These are phyloP conservation scores for Ochropleura plecta DNA, from an alignment of 2,888 invertebrate genomes.

Conservation along the genomic window DNA sequence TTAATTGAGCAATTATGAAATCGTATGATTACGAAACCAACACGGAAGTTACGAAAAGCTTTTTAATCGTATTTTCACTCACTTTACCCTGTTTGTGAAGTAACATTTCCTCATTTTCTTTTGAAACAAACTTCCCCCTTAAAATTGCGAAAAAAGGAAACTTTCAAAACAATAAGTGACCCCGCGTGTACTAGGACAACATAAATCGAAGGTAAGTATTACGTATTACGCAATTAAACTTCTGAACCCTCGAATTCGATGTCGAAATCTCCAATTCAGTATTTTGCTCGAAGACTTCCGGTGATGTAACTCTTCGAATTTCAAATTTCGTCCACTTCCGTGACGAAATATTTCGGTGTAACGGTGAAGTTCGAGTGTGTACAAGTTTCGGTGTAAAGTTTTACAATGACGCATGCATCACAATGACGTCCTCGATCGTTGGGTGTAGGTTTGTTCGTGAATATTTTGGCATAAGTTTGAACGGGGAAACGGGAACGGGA, in stretches of 20 bases:
- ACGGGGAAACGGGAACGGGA: slow-evolving; percentile 1
- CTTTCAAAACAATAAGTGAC: slow-evolving; percentile 35
- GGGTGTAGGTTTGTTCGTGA: slow-evolving; percentile 50
- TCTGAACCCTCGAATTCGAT: slow-evolving; percentile 49
- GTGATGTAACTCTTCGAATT: slow-evolving; percentile 79
- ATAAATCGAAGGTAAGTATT: slow-evolving; percentile 41
- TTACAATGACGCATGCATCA: too few relatives aligned
- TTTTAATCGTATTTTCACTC: slow-evolving; percentile 12
- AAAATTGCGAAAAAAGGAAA: slow-evolving; percentile 30
- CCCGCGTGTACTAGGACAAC: slow-evolving; percentile 32
- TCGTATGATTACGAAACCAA: slow-evolving; percentile 21
- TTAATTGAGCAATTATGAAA: not conserved
- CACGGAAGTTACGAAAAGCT: slow-evolving; percentile 21
- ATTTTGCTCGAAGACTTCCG: slow-evolving; percentile 36
- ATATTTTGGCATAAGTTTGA: slow-evolving; percentile 21
- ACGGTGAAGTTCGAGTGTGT: slow-evolving; percentile 72
- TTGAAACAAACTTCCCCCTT: slow-evolving; percentile 30
- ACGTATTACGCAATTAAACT: slow-evolving; percentile 56
- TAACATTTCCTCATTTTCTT: slow-evolving; percentile 40
- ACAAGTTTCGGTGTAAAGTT: slow-evolving; percentile 82
- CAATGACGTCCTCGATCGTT: slow-evolving; percentile 45
- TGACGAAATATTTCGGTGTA: slow-evolving; percentile 78
- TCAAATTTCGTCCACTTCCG: slow-evolving; percentile 70
- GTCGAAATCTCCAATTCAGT: slow-evolving; percentile 48
- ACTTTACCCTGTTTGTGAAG: slow-evolving; percentile 20